These are phyloP conservation scores for Globodera rostochiensis DNA, from an alignment of 1,140 invertebrate genomes.

Conservation along the genomic window DNA sequence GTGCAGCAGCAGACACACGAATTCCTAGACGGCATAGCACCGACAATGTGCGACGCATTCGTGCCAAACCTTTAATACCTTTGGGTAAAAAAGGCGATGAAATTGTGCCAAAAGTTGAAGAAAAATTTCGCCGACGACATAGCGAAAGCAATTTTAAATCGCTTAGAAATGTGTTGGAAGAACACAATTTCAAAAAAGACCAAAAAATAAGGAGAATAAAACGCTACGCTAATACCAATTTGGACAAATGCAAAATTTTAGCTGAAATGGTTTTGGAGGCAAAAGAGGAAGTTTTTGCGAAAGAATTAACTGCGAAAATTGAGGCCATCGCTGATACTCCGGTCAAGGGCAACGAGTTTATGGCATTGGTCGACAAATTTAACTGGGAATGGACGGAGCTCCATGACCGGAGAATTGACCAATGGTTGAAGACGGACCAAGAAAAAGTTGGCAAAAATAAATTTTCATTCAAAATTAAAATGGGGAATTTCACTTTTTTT, in stretches of 20 bases:
- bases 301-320: neutral
- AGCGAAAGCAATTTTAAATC: neutral
- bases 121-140: neutral
- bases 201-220: neutral
- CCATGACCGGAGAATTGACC: neutral
- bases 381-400: neutral
- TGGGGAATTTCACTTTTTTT: too few relatives aligned
- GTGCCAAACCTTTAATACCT: neutral
- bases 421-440: neutral
- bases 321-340: neutral
- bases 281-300: neutral
- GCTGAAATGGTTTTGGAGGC: neutral
- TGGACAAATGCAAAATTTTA: neutral
- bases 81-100: neutral
- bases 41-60: neutral
- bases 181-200: neutral
- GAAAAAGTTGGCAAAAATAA: neutral
- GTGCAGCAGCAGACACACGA: too few relatives aligned
- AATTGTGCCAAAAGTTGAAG: neutral
- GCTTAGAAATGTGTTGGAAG: neutral
- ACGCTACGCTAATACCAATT: neutral
- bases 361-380: neutral
- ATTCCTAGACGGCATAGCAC: too few relatives aligned
- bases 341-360: neutral
- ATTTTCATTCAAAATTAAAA: too few relatives aligned